A percentile compares a stretch with the other conserved stretches of the same genome.
Evolutionary conservation across 1,140 invertebrate species (phyloP).

Genomic region (Belonocnema kinseyi): DNA sequence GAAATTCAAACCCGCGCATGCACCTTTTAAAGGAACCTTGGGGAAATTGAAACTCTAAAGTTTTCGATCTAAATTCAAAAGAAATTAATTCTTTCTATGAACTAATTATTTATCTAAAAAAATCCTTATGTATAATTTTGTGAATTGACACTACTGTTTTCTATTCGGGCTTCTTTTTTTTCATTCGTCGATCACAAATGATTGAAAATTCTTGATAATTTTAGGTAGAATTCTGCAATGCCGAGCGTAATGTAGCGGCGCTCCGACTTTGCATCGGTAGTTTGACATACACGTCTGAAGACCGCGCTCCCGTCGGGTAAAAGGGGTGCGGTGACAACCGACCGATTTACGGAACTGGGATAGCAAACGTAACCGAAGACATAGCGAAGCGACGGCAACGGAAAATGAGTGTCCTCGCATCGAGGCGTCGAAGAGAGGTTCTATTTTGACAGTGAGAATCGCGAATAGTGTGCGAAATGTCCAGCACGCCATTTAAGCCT

Average conservation of each 20-base stretch:
- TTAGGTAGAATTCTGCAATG: neutral
- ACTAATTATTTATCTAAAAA: too few species aligned
- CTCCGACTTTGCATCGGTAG: neutral
- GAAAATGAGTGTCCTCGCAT: constrained; percentile 66
- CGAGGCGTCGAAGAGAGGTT: constrained; percentile 57
- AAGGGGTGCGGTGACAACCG: constrained; percentile 55
- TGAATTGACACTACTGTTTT: too few species aligned
- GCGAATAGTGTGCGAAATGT: constrained; percentile 57
- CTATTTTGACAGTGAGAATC: constrained; percentile 68
- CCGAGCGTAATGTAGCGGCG: neutral
- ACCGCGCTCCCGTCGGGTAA: constrained; percentile 34
- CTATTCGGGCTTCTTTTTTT: too few species aligned
- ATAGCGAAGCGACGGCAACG: constrained; percentile 67
- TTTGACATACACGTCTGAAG: neutral
- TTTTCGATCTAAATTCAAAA: neutral
- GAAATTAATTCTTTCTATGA: too few species aligned
- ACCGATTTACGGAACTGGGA: constrained; percentile 58
- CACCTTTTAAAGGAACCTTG: neutral
- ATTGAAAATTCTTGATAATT: too few species aligned
- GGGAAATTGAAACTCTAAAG: neutral
- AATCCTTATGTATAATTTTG: too few species aligned
- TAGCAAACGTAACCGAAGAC: constrained; percentile 61
- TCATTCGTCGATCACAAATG: too few species aligned
- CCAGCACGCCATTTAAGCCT: constrained; percentile 48
- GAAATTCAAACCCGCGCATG: neutral